phyloP scores from a whole-genome alignment of 2,113 vertebrate species.

The Otolemur garnettii region DNA sequence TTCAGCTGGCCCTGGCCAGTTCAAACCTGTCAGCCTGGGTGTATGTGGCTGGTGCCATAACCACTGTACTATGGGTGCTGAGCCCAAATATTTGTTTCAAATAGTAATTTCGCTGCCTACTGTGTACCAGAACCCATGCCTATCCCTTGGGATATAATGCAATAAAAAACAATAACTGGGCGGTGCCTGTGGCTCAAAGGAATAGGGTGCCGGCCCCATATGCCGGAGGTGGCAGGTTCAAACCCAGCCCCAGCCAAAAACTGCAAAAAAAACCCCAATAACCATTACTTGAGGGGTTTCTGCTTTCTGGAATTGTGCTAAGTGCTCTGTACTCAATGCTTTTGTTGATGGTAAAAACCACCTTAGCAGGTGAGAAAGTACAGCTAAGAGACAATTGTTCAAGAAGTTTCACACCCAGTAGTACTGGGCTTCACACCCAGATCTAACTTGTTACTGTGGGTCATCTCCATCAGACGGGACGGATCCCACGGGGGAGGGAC shows the following conservation, averaged over 20 bases:
- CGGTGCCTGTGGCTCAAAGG: too few relatives aligned
- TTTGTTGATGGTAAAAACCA: background rate
- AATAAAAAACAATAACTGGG: background rate
- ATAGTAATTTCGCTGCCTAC: background rate
- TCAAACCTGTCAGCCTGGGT: too few relatives aligned
- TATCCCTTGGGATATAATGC: background rate
- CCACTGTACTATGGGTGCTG: too few relatives aligned
- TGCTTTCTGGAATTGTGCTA: background rate
- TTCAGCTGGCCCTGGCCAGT: too few relatives aligned
- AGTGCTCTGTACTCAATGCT: background rate
- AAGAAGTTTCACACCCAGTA: background rate
- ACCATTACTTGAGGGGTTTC: background rate
- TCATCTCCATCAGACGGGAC: background rate
- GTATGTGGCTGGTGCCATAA: too few relatives aligned
- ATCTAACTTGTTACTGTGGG: background rate
- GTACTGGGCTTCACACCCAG: background rate
- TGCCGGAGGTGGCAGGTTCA: too few relatives aligned
- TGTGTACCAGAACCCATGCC: background rate
- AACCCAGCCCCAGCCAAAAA: too few relatives aligned
- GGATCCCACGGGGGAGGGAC: background rate
- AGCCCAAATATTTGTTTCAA: background rate
- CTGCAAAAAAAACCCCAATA: background rate
- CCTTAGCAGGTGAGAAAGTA: background rate
- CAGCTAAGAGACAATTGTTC: background rate
- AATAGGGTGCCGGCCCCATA: too few relatives aligned